Conservation (phyloP, 1,140 invertebrate species). For the Mya arenaria region DNA sequence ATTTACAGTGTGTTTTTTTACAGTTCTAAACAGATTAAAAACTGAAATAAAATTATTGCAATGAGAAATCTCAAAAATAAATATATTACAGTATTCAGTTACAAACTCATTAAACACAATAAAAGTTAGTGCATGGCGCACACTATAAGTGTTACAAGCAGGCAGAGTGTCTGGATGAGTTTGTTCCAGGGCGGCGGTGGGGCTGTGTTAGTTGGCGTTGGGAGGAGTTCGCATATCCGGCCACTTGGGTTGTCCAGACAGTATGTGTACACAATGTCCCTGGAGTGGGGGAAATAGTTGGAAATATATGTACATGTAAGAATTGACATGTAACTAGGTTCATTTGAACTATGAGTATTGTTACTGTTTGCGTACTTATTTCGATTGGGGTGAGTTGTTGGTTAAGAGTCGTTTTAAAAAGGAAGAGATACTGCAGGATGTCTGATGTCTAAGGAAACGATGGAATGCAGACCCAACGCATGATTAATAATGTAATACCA, state of each 20-base stretch:
- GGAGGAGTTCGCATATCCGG: neutral
- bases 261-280: conserved; percentile 15
- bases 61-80: too few relatives aligned
- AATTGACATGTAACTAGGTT: neutral
- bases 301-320: neutral
- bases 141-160: too few relatives aligned
- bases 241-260: conserved; percentile 17
- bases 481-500: too few relatives aligned
- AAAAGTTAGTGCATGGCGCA: too few relatives aligned
- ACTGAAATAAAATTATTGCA: too few relatives aligned
- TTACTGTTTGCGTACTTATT: neutral
- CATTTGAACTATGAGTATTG: neutral
- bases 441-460: neutral
- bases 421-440: neutral
- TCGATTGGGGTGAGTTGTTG: neutral
- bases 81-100: too few relatives aligned
- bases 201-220: neutral
- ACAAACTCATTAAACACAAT: too few relatives aligned
- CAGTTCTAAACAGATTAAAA: too few relatives aligned
- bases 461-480: neutral
- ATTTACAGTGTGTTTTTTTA: too few relatives aligned
- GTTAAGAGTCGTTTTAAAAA: neutral
- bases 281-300: neutral
- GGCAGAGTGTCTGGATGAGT: too few relatives aligned
- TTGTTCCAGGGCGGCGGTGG: too few relatives aligned